Evolutionary conservation across 2,797 vertebrate genomes (phyloP).

Genomic region (Labeo calbasu): DNA sequence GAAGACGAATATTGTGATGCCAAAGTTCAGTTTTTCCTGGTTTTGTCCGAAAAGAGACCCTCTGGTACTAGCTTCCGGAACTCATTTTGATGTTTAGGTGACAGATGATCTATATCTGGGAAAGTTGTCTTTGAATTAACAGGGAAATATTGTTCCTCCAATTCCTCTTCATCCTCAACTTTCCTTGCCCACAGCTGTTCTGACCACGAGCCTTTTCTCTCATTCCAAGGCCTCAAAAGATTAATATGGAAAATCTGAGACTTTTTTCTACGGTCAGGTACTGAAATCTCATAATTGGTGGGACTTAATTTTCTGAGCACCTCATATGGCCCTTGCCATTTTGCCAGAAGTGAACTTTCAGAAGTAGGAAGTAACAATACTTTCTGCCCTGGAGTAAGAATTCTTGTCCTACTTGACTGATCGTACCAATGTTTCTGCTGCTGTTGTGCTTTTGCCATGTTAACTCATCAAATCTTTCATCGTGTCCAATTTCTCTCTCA

Average conservation of each 20-base stretch:
- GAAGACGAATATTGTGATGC: too few relatives aligned
- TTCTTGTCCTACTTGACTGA: background rate
- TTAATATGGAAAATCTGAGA: background rate
- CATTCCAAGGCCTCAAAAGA: background rate
- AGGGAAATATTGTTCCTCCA: background rate
- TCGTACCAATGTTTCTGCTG: background rate
- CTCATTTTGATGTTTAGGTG: too few relatives aligned
- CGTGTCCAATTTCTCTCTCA: background rate
- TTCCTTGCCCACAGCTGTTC: background rate
- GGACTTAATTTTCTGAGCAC: background rate
- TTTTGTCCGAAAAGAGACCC: too few relatives aligned
- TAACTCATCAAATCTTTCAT: background rate
- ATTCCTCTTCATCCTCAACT: background rate
- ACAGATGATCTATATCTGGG: too few relatives aligned
- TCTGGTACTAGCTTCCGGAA: too few relatives aligned
- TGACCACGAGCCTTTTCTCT: background rate
- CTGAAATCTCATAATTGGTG: background rate
- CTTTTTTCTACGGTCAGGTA: background rate
- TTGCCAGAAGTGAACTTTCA: background rate
- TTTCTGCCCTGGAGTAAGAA: background rate
- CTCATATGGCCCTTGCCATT: background rate
- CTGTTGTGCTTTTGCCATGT: background rate
- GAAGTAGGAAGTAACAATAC: background rate
- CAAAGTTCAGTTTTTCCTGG: too few relatives aligned
- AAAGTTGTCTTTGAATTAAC: too few relatives aligned